Base-by-base conservation (phyloP, 1,140 invertebrate genomes). In the Ladona fulva region DNA sequence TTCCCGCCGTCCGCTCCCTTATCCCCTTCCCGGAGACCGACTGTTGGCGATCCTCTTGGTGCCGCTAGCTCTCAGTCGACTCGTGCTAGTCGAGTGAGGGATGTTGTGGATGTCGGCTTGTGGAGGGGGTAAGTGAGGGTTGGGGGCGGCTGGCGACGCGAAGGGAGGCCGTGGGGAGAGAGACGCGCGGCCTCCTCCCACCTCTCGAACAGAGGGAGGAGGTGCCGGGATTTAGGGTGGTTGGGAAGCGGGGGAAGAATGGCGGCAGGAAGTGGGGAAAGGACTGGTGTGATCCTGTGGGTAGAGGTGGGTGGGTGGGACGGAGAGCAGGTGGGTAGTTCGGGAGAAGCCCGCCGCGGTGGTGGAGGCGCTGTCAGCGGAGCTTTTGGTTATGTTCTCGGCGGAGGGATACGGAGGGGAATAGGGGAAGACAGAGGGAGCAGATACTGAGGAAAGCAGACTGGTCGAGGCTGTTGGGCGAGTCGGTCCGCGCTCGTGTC, bases 231-330 rank as follows among this genome's bases (percentile, higher is more conserved):
- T 78, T 76, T 78, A 24, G 74, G 42, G n/a, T 66, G 78, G 78
- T 80, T 77, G 80, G 76, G 76, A 79, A 80, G 78, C 80, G 79
- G 66, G 66, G 73, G 78, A 74, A n/a, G 78, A 77, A n/a, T n/a
- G n/a, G n/a, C n/a, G n/a, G 74, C 73, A 22, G 78, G 77, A 29
- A 44, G 66, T 44, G 78, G 77, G 25, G 77, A 24, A n/a, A n/a
- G 74, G 29, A 37, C 29, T 37, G 29, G 29, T 37, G 29, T 37
- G 29, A 37, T 37, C 29, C 29, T 37, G 29, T 37, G 29, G 29
- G 29, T 66, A 19, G 52, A 16, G n/a, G 52, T 66, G 52, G 52
- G 19, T 11, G 44, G 10, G 52, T 19, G 29, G 52, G 52, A 66
- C 16, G 52, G 52, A 66, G 52, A 66, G 52, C 52, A 66, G 52